These are phyloP conservation scores for Coptotermes formosanus DNA, from an alignment of 1,140 invertebrate species.

Conservation along the genomic window DNA sequence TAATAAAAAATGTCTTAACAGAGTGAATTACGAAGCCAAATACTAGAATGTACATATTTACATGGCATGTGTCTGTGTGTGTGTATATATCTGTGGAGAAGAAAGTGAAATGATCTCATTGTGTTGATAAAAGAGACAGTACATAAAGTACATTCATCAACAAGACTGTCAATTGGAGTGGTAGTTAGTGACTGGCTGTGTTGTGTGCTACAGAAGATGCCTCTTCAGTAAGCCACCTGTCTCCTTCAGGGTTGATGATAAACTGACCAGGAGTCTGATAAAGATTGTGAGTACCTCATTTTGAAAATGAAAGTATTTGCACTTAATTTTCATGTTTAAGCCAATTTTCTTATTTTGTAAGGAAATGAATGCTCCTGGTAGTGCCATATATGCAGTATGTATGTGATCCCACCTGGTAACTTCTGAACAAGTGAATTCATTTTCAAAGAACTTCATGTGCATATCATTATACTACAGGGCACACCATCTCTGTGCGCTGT, in stretches of 20 bases:
- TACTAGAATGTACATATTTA: slow-evolving; percentile 1
- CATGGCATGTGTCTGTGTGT: neutral
- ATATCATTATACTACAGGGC: too few species aligned
- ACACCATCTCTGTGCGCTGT: too few species aligned
- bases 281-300: neutral
- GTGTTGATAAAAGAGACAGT: neutral
- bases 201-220: neutral
- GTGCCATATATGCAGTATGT: too few species aligned
- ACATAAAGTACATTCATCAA: neutral
- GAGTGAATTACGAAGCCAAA: neutral
- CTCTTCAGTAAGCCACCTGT: neutral
- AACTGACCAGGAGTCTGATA: neutral
- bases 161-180: neutral
- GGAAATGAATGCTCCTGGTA: too few species aligned
- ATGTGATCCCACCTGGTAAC: too few species aligned
- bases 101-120: slow-evolving; percentile 2
- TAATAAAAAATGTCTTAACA: neutral
- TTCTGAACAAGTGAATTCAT: too few species aligned
- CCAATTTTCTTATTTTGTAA: too few species aligned
- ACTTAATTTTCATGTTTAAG: too few species aligned
- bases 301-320: too few species aligned
- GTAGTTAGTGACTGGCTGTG: neutral
- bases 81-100: neutral
- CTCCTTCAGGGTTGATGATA: neutral
- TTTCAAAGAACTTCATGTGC: too few species aligned